These are phyloP conservation scores for Excalfactoria chinensis DNA, from an alignment of 2,113 vertebrate genomes.

Conservation along the genomic window DNA sequence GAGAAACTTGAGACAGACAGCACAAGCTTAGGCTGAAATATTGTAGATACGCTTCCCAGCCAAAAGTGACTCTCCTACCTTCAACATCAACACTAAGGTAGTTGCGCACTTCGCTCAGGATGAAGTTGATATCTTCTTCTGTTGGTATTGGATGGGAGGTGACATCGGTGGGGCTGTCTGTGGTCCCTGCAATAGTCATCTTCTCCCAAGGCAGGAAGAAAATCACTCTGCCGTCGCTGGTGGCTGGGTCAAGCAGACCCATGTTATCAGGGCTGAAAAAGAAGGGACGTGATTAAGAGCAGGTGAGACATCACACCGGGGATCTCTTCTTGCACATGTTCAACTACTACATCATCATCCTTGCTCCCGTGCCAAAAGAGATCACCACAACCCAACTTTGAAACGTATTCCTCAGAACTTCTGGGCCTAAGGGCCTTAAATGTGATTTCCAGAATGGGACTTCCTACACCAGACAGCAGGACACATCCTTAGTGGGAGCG, in stretches of 20 bases:
- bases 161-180: slow-evolving; percentile 88
- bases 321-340: neutral
- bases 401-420: neutral
- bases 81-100: slow-evolving; percentile 93
- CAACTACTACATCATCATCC: accelerated
- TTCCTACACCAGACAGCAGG: neutral
- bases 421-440: neutral
- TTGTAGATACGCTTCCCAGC: accelerated
- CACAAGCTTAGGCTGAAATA: accelerated
- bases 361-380: neutral
- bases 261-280: slow-evolving; percentile 92
- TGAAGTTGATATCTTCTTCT: slow-evolving; percentile 91
- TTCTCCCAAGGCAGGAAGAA: slow-evolving; percentile 99
- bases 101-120: slow-evolving; percentile 91
- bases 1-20: accelerated
- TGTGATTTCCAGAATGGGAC: neutral
- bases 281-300: neutral
- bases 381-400: neutral
- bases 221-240: slow-evolving; percentile 95
- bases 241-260: slow-evolving; percentile 96
- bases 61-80: slow-evolving; percentile 76
- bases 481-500: accelerated
- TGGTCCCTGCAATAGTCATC: slow-evolving; percentile 97
- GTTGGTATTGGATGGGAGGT: slow-evolving; percentile 91
- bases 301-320: neutral